Evolutionary conservation across 1,140 invertebrate species (phyloP), one percentile per base, ranked within the genome.

Genomic region (Acromyrmex heyeri): DNA sequence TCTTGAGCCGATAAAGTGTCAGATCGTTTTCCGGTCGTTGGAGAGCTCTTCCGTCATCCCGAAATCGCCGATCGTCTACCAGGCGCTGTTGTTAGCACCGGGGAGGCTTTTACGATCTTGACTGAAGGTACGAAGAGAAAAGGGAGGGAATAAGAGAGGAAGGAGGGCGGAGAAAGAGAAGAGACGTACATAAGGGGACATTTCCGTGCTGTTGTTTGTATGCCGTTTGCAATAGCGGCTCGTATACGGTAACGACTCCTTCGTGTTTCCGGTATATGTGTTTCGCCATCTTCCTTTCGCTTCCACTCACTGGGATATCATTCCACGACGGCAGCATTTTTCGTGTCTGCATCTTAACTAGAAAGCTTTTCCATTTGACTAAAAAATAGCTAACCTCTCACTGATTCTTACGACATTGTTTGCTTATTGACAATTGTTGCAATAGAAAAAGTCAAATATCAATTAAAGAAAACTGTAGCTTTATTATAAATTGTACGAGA

Each of bases 1-100:
- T 86, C 64, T 79, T 30, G 62, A 57, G 18, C 86, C 76, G 79
- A 91, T 91, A 91, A 91, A 91, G 86, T 91, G 87, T 90, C 86
- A 75, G 76, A 91, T 91, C 81, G 91, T 91, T 91, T 91, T 91
- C 91, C 91, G 90, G 88, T 91, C 81, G 86, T 91, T 91, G 88
- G 85, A 86, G 83, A 73, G 77, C 77, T 88, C 87, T 90, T 91
- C 90, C 89, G 87, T 81, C 88, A 53, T 81, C 72, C 34, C 61
- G 73, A 78, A 91, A 91, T 90, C 88, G 91, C 86, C 90, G 87
- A 91, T 90, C 86, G 90, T 87, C 73, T 81, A 77, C 65, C 76
- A 90, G 89, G 64, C 91, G 85, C 72, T 70, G 88, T 85, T 91
- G 90, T 91, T 91, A 91, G 90, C 86, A 82, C 34, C 64, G 10